phyloP scores from a whole-genome alignment of 2,797 vertebrate species.

The Leptatherina wallacei region DNA sequence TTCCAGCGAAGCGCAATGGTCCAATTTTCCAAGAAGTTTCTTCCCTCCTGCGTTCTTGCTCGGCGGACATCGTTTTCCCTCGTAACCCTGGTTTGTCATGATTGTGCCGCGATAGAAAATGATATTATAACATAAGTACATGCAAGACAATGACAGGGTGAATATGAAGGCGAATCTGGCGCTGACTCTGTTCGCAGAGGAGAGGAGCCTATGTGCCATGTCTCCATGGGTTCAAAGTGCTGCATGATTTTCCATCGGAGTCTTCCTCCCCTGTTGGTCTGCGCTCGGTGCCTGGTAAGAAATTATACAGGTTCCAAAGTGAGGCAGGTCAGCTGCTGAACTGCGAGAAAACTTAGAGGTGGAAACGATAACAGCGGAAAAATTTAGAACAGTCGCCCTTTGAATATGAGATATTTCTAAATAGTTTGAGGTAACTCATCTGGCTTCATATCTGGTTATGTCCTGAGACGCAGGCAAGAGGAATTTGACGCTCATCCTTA shows the following conservation, averaged over 20 bases:
- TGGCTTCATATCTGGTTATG: conserved; percentile 1
- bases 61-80: conserved; percentile 82
- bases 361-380: conserved; percentile 5
- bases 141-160: conserved; percentile 92
- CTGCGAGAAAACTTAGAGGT: conserved; percentile 47
- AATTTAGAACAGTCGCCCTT: conserved; percentile 12
- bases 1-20: conserved; percentile 79
- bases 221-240: conserved; percentile 87
- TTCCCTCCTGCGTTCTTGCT: conserved; percentile 80
- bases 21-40: conserved; percentile 89
- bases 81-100: conserved; percentile 82
- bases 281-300: conserved; percentile 42
- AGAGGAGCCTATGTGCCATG: conserved; percentile 92
- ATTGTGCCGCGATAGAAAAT: conserved; percentile 86
- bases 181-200: conserved; percentile 87
- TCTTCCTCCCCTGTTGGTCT: conserved; percentile 54
- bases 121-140: conserved; percentile 90
- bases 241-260: conserved; percentile 82
- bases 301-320: conserved; percentile 48
- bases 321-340: conserved; percentile 50
- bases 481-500: conserved; percentile 21
- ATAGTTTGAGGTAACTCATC: conserved; percentile 38
- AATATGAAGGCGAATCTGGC: conserved; percentile 89
- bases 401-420: conserved; percentile 39
- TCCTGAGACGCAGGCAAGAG: conserved; percentile 32